Conservation (phyloP, 2,888 invertebrate species). For the Rhagophthalmus giganteus region DNA sequence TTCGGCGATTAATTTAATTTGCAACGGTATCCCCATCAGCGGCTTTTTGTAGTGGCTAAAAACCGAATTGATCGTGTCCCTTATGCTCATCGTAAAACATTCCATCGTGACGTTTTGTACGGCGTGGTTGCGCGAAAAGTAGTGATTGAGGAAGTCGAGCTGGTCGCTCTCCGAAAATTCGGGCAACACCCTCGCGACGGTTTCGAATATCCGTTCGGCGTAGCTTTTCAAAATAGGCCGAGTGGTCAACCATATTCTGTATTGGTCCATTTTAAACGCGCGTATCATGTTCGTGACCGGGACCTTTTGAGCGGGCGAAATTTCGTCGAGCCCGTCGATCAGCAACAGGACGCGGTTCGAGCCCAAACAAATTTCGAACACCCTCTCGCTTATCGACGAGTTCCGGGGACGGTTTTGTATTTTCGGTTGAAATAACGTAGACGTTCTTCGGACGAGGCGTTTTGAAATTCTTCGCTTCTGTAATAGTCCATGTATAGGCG, state of each 20-base stretch:
- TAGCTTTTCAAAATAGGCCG: not conserved
- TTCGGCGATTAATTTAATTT: not conserved
- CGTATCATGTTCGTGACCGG: not conserved
- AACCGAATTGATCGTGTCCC: not conserved
- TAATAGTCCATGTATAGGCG: not conserved
- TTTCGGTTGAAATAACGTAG: not conserved
- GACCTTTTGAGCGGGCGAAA: not conserved
- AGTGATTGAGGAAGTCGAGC: not conserved
- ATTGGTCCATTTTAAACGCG: not conserved
- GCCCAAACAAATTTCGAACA: not conserved
- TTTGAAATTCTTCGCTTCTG: not conserved
- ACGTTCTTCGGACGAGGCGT: not conserved
- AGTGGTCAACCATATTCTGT: not conserved
- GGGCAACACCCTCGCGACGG: not conserved
- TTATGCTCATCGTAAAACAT: not conserved
- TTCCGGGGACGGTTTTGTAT: not conserved
- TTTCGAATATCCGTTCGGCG: not conserved
- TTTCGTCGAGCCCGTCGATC: not conserved
- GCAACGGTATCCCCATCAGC: not conserved
- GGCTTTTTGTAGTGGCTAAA: not conserved
- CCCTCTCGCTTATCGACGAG: not conserved
- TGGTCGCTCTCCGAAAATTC: not conserved
- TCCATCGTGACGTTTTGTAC: not conserved
- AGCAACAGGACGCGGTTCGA: not conserved
- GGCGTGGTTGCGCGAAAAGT: not conserved